Evolutionary conservation across 1,140 invertebrate species (phyloP).

Genomic region (Augochlora pura): DNA sequence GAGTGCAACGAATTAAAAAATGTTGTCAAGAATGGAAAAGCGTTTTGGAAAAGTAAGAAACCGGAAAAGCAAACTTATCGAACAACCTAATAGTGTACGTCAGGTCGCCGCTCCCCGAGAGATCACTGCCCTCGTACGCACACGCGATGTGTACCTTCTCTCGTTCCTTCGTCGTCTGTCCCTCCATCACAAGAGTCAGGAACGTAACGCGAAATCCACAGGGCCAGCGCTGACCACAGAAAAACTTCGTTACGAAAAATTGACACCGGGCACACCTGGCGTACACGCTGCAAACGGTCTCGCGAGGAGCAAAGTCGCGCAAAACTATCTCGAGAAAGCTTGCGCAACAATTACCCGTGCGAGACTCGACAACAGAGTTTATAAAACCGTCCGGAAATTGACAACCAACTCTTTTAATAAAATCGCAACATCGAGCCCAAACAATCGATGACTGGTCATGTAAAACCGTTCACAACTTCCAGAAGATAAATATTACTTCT

Average conservation of each 20-base stretch:
- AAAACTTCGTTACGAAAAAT: background rate
- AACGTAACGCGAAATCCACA: constrained; percentile 41
- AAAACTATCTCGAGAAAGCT: no score
- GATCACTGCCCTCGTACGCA: constrained; percentile 79
- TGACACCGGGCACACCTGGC: background rate
- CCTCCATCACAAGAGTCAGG: constrained; percentile 44
- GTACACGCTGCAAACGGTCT: no score
- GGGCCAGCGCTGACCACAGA: constrained; percentile 23
- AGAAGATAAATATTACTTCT: no score
- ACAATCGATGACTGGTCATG: background rate
- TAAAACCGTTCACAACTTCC: background rate
- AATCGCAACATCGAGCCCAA: no score
- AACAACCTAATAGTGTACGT: constrained; percentile 51
- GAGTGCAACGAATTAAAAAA: no score
- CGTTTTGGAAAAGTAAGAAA: no score
- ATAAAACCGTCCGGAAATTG: no score
- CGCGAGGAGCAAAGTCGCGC: no score
- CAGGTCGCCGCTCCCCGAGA: constrained; percentile 80
- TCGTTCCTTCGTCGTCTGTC: constrained; percentile 68
- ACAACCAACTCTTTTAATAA: background rate
- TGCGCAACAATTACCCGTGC: no score
- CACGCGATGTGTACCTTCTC: constrained; percentile 72
- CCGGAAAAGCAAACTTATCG: no score
- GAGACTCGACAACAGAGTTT: no score
- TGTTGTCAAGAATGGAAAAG: no score